phyloP scores from a whole-genome alignment of 2,888 invertebrate genomes.

The Carcina quercana region DNA sequence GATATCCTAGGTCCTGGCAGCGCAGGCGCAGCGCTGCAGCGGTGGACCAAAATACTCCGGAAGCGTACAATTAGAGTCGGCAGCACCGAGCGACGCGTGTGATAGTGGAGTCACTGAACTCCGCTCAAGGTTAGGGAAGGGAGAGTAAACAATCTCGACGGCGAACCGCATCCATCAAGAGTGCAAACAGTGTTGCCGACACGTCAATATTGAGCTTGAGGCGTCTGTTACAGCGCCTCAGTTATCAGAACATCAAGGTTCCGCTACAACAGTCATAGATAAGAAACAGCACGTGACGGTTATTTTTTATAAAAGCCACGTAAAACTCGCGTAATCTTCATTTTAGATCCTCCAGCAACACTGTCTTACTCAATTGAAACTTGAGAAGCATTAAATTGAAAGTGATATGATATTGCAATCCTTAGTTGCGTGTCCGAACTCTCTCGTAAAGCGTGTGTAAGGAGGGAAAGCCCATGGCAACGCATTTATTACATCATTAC shows the following conservation, averaged over 20 bases:
- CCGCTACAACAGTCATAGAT: slow-evolving; percentile 12
- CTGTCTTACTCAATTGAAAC: slow-evolving; percentile 16
- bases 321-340: slow-evolving; percentile 1
- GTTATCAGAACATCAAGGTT: slow-evolving; percentile 7
- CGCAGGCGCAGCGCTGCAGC: too few species aligned
- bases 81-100: slow-evolving; percentile 35
- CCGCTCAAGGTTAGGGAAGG: slow-evolving; percentile 52
- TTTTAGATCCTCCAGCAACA: slow-evolving; percentile 10
- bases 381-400: slow-evolving; percentile 11
- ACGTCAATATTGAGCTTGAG: slow-evolving; percentile 43
- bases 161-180: slow-evolving; percentile 53
- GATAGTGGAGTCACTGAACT: slow-evolving; percentile 53
- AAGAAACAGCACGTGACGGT: too few species aligned
- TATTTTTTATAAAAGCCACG: slow-evolving; percentile 6
- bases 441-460: slow-evolving; percentile 21
- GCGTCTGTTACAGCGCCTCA: slow-evolving; percentile 1
- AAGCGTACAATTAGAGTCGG: slow-evolving; percentile 50
- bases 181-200: slow-evolving; percentile 52
- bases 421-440: slow-evolving; percentile 32
- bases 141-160: slow-evolving; percentile 42
- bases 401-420: slow-evolving; percentile 20
- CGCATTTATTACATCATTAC: slow-evolving; percentile 31
- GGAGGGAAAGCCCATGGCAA: slow-evolving; percentile 29
- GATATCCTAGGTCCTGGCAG: slow-evolving; percentile 44
- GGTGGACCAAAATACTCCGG: slow-evolving; percentile 54